Conservation (phyloP, 2,888 invertebrate genomes). For the Leucozona laternaria region DNA sequence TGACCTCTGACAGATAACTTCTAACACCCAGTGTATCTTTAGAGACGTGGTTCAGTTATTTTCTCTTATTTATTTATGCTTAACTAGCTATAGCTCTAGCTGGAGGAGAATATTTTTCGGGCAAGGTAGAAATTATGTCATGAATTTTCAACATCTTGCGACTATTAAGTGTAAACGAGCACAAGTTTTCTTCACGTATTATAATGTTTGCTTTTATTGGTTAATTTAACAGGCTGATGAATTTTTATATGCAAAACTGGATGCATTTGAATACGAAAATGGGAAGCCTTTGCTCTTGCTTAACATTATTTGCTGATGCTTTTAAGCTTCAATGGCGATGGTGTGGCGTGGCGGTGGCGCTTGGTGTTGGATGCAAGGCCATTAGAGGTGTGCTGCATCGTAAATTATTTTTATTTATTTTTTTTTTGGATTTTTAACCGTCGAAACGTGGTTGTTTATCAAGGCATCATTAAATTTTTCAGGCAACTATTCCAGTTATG, state of each 20-base stretch:
- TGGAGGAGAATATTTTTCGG: slow-evolving; percentile 50
- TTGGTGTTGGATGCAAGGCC: not conserved
- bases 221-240: slow-evolving; percentile 71
- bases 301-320: not conserved
- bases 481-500: not conserved
- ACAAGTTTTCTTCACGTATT: slow-evolving; percentile 71
- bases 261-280: slow-evolving; percentile 35
- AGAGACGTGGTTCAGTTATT: slow-evolving; percentile 7
- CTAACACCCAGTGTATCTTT: not conserved
- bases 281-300: not conserved
- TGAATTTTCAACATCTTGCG: slow-evolving; percentile 78
- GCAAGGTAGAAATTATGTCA: slow-evolving; percentile 69
- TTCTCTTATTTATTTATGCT: slow-evolving; percentile 54
- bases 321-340: not conserved
- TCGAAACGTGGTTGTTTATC: not conserved
- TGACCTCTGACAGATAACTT: not conserved
- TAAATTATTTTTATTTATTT: not conserved
- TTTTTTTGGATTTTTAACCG: not conserved
- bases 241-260: slow-evolving; percentile 65
- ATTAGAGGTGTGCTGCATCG: slow-evolving; percentile 1
- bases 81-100: slow-evolving; percentile 64
- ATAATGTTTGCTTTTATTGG: slow-evolving; percentile 69
- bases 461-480: not conserved
- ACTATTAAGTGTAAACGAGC: slow-evolving; percentile 78
- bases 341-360: not conserved